Evolutionary conservation across 2,888 invertebrate species (phyloP).

Genomic region (Gymnoscelis rufifasciata): DNA sequence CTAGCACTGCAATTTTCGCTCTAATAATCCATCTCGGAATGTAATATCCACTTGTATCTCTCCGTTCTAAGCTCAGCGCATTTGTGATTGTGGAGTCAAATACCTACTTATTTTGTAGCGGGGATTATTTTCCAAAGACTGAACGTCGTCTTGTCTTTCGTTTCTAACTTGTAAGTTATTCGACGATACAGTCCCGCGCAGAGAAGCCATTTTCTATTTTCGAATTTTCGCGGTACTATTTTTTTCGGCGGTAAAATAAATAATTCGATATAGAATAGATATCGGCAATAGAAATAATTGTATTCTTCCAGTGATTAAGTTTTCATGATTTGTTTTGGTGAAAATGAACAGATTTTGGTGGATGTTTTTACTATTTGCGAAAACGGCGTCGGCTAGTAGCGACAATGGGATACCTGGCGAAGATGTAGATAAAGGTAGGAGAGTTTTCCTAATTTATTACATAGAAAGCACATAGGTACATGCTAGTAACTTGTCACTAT

Average conservation of each 20-base stretch:
- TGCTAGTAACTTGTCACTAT: too few relatives aligned
- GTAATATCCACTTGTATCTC: slow-evolving; percentile 7
- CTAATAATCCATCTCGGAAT: slow-evolving; percentile 48
- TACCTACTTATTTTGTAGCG: slow-evolving; percentile 46
- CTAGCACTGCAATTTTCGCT: slow-evolving; percentile 45
- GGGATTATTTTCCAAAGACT: slow-evolving; percentile 72
- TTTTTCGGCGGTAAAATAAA: slow-evolving; percentile 17
- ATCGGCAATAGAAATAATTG: slow-evolving; percentile 19
- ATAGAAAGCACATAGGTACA: too few relatives aligned
- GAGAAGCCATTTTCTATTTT: slow-evolving; percentile 49
- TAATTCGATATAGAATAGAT: slow-evolving; percentile 10
- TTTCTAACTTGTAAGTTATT: slow-evolving; percentile 64
- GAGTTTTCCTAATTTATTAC: too few relatives aligned
- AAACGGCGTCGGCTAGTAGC: slow-evolving; percentile 68
- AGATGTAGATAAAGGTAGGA: slow-evolving; percentile 62
- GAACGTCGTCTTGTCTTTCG: slow-evolving; percentile 65
- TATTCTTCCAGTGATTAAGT: slow-evolving; percentile 34
- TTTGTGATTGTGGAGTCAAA: slow-evolving; percentile 38
- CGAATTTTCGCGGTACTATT: slow-evolving; percentile 34
- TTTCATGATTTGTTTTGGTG: slow-evolving; percentile 63
- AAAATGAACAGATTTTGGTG: slow-evolving; percentile 75
- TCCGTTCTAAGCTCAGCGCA: slow-evolving; percentile 27
- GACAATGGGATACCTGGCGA: slow-evolving; percentile 59
- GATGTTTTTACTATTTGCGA: slow-evolving; percentile 72
- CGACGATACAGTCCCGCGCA: slow-evolving; percentile 54